A percentile compares a stretch with the other conserved stretches of the same genome.
phyloP scores from a whole-genome alignment of 2,797 vertebrate species.

The Enteromius afrohamiltoni region DNA sequence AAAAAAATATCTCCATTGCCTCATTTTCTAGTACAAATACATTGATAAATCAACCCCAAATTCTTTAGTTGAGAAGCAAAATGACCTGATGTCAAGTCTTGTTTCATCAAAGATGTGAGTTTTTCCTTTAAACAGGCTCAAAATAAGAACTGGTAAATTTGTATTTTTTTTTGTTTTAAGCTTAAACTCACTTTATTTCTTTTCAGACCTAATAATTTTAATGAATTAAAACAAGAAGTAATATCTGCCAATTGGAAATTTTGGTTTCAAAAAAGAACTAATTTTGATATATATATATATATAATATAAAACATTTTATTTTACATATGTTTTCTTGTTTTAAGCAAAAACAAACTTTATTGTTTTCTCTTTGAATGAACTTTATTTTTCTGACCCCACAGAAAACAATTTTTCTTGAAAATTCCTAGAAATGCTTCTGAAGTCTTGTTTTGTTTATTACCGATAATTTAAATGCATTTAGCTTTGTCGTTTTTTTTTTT shows the following conservation, averaged over 20 bases:
- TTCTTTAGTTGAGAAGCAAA: slow-evolving; percentile 1
- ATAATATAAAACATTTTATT: no score
- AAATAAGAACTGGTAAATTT: no score
- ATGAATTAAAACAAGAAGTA: neutral
- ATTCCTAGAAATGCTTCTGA: no score
- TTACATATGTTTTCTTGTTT: neutral
- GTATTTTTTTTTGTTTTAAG: neutral
- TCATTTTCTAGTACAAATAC: neutral
- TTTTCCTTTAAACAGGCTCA: neutral
- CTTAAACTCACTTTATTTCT: neutral
- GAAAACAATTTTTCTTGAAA: no score
- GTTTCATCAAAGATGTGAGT: neutral
- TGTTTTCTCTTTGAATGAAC: neutral
- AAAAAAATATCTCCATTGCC: neutral
- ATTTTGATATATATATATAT: neutral
- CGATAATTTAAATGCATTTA: neutral
- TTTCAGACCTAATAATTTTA: neutral
- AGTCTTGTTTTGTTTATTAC: neutral
- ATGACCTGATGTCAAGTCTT: neutral
- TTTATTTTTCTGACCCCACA: neutral
- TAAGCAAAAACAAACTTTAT: neutral
- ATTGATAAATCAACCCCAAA: neutral
- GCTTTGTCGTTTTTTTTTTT: no score
- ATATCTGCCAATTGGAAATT: neutral
- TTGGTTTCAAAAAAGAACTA: neutral